Evolutionary conservation across 2,888 invertebrate genomes (phyloP).

Genomic region (Lasioglossum lativentre): DNA sequence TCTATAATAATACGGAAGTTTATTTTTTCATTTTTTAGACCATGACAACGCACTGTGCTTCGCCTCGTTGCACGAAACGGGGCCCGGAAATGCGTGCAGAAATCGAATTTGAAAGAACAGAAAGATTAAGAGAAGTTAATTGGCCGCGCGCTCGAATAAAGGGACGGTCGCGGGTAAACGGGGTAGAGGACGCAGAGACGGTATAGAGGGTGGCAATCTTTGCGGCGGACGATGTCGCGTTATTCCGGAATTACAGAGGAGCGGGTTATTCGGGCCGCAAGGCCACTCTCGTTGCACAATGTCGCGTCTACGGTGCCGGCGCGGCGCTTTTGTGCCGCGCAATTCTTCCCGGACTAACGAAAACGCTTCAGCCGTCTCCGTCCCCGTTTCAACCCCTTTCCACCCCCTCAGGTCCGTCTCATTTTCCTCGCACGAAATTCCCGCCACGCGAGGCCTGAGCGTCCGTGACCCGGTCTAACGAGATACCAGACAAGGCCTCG

Average conservation of each 20-base stretch:
- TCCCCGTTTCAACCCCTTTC: constrained; percentile 13
- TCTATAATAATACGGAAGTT: too few relatives aligned
- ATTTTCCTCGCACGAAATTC: constrained; percentile 52
- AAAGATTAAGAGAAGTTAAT: background rate
- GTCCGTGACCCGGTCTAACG: constrained; percentile 54
- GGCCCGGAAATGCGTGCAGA: too few relatives aligned
- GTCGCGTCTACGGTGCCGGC: constrained; percentile 45
- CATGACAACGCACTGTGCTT: too few relatives aligned
- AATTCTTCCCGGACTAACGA: constrained; percentile 45
- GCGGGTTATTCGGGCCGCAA: constrained; percentile 40
- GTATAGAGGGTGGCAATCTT: constrained; percentile 32
- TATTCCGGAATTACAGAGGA: constrained; percentile 52
- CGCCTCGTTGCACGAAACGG: too few relatives aligned
- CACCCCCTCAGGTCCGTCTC: constrained; percentile 14
- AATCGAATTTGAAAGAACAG: too few relatives aligned
- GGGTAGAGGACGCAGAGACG: background rate
- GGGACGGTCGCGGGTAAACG: background rate
- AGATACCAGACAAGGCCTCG: constrained; percentile 59
- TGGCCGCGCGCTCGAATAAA: background rate
- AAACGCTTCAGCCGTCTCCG: constrained; percentile 22
- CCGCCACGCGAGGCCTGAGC: background rate
- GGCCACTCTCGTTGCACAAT: constrained; percentile 42
- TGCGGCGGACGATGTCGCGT: constrained; percentile 17
- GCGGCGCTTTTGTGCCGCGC: constrained; percentile 35
- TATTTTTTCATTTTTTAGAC: too few relatives aligned